A percentile compares a stretch with the other conserved stretches of the same genome.
These are phyloP conservation scores for Philhelius pedissequus DNA, from an alignment of 2,888 invertebrate genomes.

Conservation along the genomic window DNA sequence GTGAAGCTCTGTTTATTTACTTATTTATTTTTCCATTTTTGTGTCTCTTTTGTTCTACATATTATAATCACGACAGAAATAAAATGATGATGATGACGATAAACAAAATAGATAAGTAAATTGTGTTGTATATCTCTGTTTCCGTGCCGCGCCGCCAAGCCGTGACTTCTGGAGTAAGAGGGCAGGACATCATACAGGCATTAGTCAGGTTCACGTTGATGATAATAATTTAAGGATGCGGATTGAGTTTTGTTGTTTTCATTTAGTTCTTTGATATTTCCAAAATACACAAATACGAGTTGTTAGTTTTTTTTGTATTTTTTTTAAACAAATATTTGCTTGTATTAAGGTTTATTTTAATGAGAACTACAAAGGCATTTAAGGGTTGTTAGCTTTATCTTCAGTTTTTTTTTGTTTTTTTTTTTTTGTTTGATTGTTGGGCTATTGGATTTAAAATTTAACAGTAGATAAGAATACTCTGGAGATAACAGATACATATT, in stretches of 20 bases:
- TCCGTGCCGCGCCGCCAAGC: neutral
- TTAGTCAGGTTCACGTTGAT: neutral
- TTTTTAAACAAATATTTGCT: conserved; percentile 26
- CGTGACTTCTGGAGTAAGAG: neutral
- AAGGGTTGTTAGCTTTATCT: neutral
- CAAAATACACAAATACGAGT: conserved; percentile 8
- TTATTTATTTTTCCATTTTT: conserved; percentile 46
- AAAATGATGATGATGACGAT: conserved; percentile 42
- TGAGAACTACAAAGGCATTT: neutral
- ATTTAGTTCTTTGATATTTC: conserved; percentile 32
- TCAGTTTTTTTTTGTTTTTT: neutral
- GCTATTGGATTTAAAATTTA: neutral
- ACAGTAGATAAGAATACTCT: neutral
- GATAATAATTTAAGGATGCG: conserved; percentile 3
- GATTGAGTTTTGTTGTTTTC: conserved; percentile 33
- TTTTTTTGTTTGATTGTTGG: neutral
- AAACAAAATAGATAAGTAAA: conserved; percentile 50
- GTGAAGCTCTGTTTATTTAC: conserved; percentile 35
- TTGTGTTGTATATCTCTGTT: conserved; percentile 16
- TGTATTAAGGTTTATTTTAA: conserved; percentile 24
- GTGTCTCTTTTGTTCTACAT: conserved; percentile 25
- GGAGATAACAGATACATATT: neutral
- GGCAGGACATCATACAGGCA: neutral
- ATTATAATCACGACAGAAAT: conserved; percentile 43
- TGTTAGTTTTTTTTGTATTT: neutral